Conservation (phyloP, 2,797 vertebrate species). For the Ibycter americanus region DNA sequence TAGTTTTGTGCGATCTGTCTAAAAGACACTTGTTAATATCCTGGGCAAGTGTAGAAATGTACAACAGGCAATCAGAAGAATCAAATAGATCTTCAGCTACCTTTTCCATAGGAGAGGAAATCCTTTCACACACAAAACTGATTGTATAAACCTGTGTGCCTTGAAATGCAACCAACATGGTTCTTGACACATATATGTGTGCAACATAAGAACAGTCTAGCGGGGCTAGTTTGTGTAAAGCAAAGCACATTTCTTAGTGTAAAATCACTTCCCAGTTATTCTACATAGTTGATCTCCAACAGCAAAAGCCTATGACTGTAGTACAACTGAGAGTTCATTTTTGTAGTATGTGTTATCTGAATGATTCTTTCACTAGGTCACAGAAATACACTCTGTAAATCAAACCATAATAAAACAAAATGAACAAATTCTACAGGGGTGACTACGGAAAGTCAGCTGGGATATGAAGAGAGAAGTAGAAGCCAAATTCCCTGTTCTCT, state of each 20-base stretch:
- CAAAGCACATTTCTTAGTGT: background rate
- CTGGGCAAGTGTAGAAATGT: background rate
- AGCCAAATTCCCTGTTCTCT: background rate
- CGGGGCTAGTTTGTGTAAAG: background rate
- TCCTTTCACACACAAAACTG: background rate
- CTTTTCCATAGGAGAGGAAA: background rate
- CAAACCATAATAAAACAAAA: background rate
- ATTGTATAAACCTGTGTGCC: background rate
- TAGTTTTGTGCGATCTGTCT: background rate
- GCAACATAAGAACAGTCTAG: background rate
- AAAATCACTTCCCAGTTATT: background rate
- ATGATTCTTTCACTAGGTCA: background rate
- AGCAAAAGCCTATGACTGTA: background rate
- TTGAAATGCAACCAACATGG: background rate
- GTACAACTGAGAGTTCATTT: background rate
- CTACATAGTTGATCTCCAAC: background rate
- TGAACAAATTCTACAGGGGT: background rate
- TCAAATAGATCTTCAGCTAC: background rate
- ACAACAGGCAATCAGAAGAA: background rate
- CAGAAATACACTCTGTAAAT: background rate
- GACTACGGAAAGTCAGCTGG: background rate
- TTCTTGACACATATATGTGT: background rate
- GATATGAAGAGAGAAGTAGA: background rate
- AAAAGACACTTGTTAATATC: background rate
- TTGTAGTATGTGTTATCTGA: background rate